Evolutionary conservation across 2,888 invertebrate genomes (phyloP).

Genomic region (Pollenia griseotomentosa): DNA sequence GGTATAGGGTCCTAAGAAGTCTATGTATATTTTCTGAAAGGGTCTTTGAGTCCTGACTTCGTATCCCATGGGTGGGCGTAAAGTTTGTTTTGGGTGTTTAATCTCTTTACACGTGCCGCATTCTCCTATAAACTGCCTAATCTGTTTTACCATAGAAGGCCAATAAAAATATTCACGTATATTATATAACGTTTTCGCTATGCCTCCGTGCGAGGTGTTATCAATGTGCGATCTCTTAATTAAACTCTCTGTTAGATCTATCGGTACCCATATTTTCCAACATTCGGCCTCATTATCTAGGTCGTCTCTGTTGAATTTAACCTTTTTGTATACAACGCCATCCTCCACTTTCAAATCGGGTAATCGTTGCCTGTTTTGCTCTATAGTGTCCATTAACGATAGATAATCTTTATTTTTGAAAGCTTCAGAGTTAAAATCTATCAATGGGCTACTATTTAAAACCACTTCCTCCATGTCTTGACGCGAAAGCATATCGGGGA

Average conservation of each 20-base stretch:
- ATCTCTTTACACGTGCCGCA: conserved; percentile 15
- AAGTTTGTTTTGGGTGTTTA: conserved; percentile 23
- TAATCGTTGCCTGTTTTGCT: neutral
- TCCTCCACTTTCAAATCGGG: neutral
- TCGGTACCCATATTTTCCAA: conserved; percentile 16
- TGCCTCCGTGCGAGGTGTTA: too few relatives aligned
- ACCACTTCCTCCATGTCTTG: neutral
- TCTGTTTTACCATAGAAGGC: too few relatives aligned
- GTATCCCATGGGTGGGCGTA: conserved; percentile 20
- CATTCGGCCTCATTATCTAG: neutral
- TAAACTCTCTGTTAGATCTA: neutral
- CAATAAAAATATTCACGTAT: too few relatives aligned
- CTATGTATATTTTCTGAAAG: conserved; percentile 25
- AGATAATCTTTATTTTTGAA: neutral
- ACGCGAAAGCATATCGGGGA: conserved; percentile 2
- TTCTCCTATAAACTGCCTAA: neutral
- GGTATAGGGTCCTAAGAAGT: conserved; percentile 22
- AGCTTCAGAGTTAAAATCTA: neutral
- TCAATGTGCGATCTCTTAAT: neutral
- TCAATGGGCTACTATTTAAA: too few relatives aligned
- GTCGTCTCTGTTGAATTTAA: neutral
- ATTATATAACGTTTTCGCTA: too few relatives aligned
- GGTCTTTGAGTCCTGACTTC: neutral
- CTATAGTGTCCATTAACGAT: neutral
- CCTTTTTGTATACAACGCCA: neutral